Evolutionary conservation across 1,140 invertebrate species (phyloP), one percentile per base, ranked within the genome.

Genomic region (Atta colombica): DNA sequence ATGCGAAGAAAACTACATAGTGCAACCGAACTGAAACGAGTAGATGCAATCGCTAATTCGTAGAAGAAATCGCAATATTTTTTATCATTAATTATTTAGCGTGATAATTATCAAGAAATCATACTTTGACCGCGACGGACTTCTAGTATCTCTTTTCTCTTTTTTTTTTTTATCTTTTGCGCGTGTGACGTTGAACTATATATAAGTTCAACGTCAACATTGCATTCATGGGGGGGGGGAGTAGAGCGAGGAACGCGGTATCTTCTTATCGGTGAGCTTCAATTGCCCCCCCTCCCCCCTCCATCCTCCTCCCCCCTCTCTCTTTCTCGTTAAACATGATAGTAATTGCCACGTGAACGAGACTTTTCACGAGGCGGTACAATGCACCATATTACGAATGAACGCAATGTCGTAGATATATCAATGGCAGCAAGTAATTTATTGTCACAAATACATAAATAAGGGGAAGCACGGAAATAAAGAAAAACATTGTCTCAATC

Each of bases 201-300:
- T 60, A 18, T 60, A 75, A 61, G 14, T 61, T 18, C 55, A 77
- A 60, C 21, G 4, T 77, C 31, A n/a, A 7, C 55, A 39, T 39
- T 39, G 16, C 53, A 14, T 8, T 18, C 31, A 18, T 28, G 31
- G 21, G 21, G 21, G n/a, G 31, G 16, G 72, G 18, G 4, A 21
- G 55, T 25, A 45, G 35, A 5, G 25, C 18, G 45, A 25, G 39
- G 21, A 25, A 51, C 25, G 28, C 31, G 12, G 25, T 91, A 77
- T 69, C 68, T 77, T 77, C 77, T 92, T 92, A 92, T 92, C 89
- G 58, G 65, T 8, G 89, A 87, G 75, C 92, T 91, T 92, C 88
- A 92, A 92, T 92, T 88, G 88, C 85, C 75, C 7, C 0, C 10
- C 0, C 10, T 7, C 12, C 49, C 4, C 49, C 16, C 49, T 51